These are phyloP conservation scores for Orthosia gothica DNA, from an alignment of 2,888 invertebrate genomes.

Conservation along the genomic window DNA sequence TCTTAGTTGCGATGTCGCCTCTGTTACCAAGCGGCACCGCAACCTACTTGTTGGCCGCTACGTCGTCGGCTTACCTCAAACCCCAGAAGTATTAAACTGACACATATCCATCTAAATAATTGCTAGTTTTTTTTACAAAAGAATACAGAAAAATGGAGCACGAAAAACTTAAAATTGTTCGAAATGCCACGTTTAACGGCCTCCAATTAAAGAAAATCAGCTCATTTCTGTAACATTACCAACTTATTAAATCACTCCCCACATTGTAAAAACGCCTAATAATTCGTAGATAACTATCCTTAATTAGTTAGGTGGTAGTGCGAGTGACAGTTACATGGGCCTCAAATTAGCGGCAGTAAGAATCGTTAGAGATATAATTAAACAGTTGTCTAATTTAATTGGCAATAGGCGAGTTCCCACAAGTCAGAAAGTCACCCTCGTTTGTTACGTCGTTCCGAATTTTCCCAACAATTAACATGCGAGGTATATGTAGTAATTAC, in stretches of 20 bases:
- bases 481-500: constrained; percentile 79
- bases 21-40: too few relatives aligned
- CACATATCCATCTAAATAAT: not conserved
- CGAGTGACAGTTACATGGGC: constrained; percentile 74
- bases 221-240: constrained; percentile 72
- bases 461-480: constrained; percentile 89
- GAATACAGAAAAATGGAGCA: constrained; percentile 19
- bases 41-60: too few relatives aligned
- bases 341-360: constrained; percentile 77
- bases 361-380: constrained; percentile 84
- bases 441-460: constrained; percentile 80
- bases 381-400: constrained; percentile 90
- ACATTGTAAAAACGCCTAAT: constrained; percentile 74
- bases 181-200: constrained; percentile 41
- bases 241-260: constrained; percentile 80
- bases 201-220: constrained; percentile 74
- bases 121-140: constrained; percentile 4
- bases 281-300: constrained; percentile 80
- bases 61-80: too few relatives aligned
- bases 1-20: too few relatives aligned
- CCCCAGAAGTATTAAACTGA: not conserved
- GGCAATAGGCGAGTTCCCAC: constrained; percentile 90
- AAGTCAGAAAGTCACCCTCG: constrained; percentile 88
- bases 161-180: not conserved
- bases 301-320: constrained; percentile 76